phyloP scores from a whole-genome alignment of 2,113 vertebrate species.

The Anthoscopus minutus region DNA sequence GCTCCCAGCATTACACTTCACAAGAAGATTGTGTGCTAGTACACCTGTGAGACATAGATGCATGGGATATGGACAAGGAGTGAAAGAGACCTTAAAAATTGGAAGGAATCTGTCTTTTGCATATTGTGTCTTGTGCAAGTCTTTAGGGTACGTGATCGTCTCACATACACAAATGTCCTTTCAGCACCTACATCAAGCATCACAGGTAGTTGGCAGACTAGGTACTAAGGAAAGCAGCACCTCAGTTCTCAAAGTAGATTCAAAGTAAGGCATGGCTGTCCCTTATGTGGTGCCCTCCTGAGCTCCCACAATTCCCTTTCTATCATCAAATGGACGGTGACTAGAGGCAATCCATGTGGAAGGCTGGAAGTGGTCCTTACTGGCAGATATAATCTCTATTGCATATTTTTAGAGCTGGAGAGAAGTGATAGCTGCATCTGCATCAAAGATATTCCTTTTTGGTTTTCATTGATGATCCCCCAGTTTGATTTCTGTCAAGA shows the following conservation, averaged over 20 bases:
- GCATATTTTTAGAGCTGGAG: background rate
- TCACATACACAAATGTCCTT: background rate
- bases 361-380: background rate
- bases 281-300: background rate
- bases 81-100: background rate
- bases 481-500: background rate
- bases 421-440: background rate
- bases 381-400: background rate
- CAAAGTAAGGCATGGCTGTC: background rate
- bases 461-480: background rate
- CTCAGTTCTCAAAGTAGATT: background rate
- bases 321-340: background rate
- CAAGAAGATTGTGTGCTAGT: background rate
- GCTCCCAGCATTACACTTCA: background rate
- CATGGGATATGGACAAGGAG: background rate
- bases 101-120: background rate
- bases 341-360: background rate
- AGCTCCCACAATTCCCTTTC: background rate
- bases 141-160: background rate
- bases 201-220: background rate
- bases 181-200: background rate
- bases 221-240: background rate
- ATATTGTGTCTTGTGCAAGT: background rate
- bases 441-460: background rate
- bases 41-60: background rate